Base-by-base conservation (phyloP, 2,113 vertebrate species). In the Saccopteryx bilineata region DNA sequence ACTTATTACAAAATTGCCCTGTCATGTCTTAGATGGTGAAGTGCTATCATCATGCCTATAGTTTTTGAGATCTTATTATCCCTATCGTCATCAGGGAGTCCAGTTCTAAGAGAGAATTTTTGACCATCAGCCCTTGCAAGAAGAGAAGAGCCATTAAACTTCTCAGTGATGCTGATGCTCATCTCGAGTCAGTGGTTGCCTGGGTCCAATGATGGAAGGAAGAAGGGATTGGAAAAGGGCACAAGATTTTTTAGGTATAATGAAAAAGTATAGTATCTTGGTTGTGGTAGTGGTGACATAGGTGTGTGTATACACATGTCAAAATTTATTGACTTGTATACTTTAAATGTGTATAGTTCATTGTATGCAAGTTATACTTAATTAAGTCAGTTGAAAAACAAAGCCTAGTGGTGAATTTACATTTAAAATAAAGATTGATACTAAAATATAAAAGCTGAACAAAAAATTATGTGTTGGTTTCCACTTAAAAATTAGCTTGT, bases 361-460 rank as follows among this genome's bases (percentile, higher is more conserved):
- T 31, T 83, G 10, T 56, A 56, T 80, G 1, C 2, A 65, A 80
- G 69, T 78, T 93, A 26, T 48, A 78, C 1, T 60, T n/a, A 96
- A 68, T 72, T 46, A 63, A 54, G 1, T 33, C 52, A 5, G 60
- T 15, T 68, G 39, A 28, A 76, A 83, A 68, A 19, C 4, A 46
- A 91, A 90, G 21, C 15, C 74, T 71, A 72, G 33, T 66, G 5
- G 39, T 81, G 7, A 21, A 56, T 93, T 89, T 87, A 87, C 8
- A 80, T 63, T 85, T 60, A 95, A 91, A 96, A 82, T 61, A 74
- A 87, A 79, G 54, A 89, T 78, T 86, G 54, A 58, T 66, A 68
- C 12, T 78, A n/a, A 90, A 83, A 91, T 66, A 74, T 21, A 71
- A 86, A 66, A 4, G 50, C 31, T 48, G 83, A 84, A 92, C 11